These are phyloP conservation scores for Cheilosia soror DNA, from an alignment of 2,888 invertebrate species.

Conservation along the genomic window DNA sequence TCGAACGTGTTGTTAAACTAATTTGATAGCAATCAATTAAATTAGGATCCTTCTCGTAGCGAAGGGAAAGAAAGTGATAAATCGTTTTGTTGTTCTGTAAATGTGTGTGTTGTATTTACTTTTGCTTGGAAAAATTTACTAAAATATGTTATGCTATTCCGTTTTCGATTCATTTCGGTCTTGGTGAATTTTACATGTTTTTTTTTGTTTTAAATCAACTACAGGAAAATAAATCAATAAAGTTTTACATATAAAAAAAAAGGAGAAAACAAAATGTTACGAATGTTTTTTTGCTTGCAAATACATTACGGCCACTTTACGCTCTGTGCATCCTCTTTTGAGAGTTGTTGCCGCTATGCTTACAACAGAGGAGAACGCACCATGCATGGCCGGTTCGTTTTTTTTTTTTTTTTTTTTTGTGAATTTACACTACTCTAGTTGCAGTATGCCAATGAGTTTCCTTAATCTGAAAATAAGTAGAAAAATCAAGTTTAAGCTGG, in stretches of 20 bases:
- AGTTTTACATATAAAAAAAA: conserved; percentile 4
- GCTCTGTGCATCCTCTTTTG: conserved; percentile 39
- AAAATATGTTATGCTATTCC: conserved; percentile 36
- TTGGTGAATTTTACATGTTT: neutral
- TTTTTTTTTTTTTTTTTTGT: conserved; percentile 37
- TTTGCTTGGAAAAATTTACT: conserved; percentile 49
- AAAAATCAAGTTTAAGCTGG: neutral
- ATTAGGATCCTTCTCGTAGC: conserved; percentile 37
- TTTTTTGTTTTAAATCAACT: conserved; percentile 31
- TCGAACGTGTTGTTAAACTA: conserved; percentile 44
- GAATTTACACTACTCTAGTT: conserved; percentile 65
- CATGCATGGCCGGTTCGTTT: conserved; percentile 55
- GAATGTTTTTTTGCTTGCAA: conserved; percentile 63
- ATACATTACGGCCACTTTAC: conserved; percentile 66
- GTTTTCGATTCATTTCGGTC: conserved; percentile 22
- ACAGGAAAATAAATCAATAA: conserved; percentile 42
- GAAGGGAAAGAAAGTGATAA: conserved; percentile 18
- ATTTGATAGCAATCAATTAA: conserved; percentile 42
- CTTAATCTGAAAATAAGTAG: conserved; percentile 57
- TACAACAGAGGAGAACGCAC: conserved; percentile 56
- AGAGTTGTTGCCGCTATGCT: conserved; percentile 52
- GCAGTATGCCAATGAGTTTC: conserved; percentile 39
- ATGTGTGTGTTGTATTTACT: conserved; percentile 16
- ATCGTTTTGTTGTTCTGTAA: conserved; percentile 23
- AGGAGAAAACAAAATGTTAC: conserved; percentile 35